A percentile compares a stretch with the other conserved stretches of the same genome.
Conservation (phyloP, 2,797 vertebrate genomes). For the Scolopax rusticola region DNA sequence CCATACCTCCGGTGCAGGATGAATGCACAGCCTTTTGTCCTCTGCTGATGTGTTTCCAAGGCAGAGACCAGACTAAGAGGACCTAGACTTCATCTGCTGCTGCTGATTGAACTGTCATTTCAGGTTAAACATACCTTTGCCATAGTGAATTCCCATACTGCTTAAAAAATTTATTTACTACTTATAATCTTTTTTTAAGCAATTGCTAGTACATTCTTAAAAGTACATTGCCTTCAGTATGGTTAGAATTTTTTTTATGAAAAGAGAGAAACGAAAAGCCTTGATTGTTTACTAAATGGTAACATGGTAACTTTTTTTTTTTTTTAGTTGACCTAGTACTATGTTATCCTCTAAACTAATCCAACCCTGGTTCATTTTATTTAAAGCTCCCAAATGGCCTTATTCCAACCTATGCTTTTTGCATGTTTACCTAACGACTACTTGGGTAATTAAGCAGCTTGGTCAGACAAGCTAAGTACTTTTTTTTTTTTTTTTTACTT, state of each 20-base stretch:
- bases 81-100: background rate
- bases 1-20: background rate
- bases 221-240: background rate
- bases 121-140: background rate
- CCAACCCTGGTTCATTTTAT: background rate
- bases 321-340: background rate
- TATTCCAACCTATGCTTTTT: background rate
- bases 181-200: background rate
- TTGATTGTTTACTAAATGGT: background rate
- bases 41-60: background rate
- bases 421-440: background rate
- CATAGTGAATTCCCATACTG: background rate
- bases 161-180: background rate
- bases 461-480: background rate
- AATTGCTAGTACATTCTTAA: background rate
- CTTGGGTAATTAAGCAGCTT: background rate
- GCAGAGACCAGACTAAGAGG: background rate
- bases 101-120: background rate
- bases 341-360: background rate
- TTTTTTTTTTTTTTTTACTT: too few relatives aligned
- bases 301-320: background rate
- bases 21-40: background rate
- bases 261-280: background rate
- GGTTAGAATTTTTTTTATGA: background rate
- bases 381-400: background rate